These are phyloP conservation scores for Vannuccia rotundouncinata DNA, from an alignment of 2,888 invertebrate species.

Conservation along the genomic window DNA sequence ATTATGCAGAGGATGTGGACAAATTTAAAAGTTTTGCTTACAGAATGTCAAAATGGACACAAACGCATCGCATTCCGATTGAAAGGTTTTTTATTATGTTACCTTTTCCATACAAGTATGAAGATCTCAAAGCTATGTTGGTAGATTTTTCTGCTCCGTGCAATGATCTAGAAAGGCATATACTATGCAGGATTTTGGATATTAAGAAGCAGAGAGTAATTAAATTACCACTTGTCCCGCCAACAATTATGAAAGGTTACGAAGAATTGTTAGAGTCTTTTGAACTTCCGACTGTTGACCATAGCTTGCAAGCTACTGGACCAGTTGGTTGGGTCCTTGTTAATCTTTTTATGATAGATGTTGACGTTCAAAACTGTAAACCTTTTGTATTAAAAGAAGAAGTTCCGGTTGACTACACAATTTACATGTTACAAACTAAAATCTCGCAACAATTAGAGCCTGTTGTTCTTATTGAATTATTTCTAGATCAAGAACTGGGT, in stretches of 20 bases:
- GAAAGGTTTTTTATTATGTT: neutral
- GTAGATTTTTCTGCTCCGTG: neutral
- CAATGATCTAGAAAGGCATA: constrained; percentile 5
- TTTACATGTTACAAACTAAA: neutral
- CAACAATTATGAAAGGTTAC: neutral
- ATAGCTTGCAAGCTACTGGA: neutral
- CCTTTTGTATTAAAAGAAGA: neutral
- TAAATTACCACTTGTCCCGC: neutral
- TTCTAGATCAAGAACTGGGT: neutral
- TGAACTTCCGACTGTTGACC: neutral
- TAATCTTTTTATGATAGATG: neutral
- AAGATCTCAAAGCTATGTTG: neutral
- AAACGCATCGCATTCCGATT: neutral
- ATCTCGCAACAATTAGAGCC: neutral
- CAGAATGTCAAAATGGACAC: neutral
- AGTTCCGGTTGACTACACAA: neutral
- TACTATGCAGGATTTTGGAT: neutral
- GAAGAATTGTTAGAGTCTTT: neutral
- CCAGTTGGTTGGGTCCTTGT: neutral
- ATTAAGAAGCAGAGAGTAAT: neutral
- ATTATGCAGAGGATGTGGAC: neutral
- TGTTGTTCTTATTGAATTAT: neutral
- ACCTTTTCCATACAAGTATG: neutral
- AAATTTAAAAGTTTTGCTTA: neutral
- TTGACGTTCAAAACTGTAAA: neutral